Evolutionary conservation across 2,113 vertebrate species (phyloP), one percentile per base, ranked within the genome.

Genomic region (Argyrosomus japonicus): DNA sequence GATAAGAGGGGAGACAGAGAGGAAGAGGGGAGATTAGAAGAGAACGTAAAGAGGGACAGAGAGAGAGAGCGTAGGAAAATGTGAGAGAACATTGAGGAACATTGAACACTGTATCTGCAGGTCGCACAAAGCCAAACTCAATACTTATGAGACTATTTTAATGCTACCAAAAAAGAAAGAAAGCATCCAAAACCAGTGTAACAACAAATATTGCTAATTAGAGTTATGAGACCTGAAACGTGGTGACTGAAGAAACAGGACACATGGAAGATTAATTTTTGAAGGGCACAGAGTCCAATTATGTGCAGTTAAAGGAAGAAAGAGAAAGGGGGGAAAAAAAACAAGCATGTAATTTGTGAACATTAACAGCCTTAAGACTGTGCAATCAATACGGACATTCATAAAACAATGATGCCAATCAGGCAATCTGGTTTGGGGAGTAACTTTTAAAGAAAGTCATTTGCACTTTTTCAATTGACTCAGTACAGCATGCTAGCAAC

Each of bases 81-180:
- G 58, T 53, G 53, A 58, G 32, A 60, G 65, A 25, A 64, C 63
- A 58, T 1, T 45, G 57, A 64, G 15, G 29, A 53, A 80, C 29
- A 36, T 17, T 32, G 17, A 53, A 23, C 36, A 9, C 32, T 32
- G 13, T 60, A 75, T 70, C 75, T 71, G 25, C 75, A 68, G n/a
- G 58, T 40, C 47, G 61, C 64, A 64, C 51, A 75, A 57, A 79
- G 81, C 1, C 61, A 29, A 36, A 68, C 54, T 32, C 62, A 53
- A 7, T 19, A 15, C 29, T 13, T 25, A 32, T 64, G n/a, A 53
- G 40, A 43, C 21, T 17, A 19, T 56, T 69, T 53, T 9, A 29
- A 65, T 47, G 45, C 21, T 0, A 9, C 23, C 21, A 15, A 54
- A 64, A 54, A 57, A 0, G 2, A 50, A 75, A 62, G 62, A 53